Percentiles rank a stretch among this genome's conserved stretches.
These are phyloP conservation scores for Lycocerus yunnanus DNA, from an alignment of 2,888 invertebrate species.

Conservation along the genomic window DNA sequence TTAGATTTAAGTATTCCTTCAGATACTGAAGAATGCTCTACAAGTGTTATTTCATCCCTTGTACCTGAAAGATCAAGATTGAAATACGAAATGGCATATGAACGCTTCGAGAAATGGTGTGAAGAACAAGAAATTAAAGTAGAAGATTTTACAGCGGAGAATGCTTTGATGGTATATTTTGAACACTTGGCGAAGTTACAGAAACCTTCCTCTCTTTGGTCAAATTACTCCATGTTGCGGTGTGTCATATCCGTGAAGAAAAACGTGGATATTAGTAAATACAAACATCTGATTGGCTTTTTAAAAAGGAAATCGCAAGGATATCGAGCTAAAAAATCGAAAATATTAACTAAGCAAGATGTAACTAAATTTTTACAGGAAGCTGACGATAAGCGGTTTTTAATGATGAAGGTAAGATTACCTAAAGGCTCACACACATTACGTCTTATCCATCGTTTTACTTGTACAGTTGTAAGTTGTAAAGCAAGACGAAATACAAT, in stretches of 20 bases:
- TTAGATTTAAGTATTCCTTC: background rate
- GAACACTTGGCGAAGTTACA: background rate
- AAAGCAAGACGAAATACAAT: too few species aligned
- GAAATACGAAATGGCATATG: background rate
- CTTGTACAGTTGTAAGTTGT: too few species aligned
- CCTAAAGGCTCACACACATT: too few species aligned
- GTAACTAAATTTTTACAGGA: background rate
- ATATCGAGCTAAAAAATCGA: background rate
- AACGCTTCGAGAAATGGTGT: background rate
- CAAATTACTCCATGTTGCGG: background rate
- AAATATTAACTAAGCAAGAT: background rate
- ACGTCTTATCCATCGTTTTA: too few species aligned
- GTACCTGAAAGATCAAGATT: background rate
- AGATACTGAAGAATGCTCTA: background rate
- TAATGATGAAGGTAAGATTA: background rate
- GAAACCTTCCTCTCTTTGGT: background rate
- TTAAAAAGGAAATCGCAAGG: background rate
- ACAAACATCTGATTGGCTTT: background rate
- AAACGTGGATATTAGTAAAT: background rate
- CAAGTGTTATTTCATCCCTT: background rate
- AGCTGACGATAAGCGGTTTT: background rate
- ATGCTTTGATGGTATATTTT: background rate
- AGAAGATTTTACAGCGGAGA: background rate
- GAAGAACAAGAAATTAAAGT: background rate
- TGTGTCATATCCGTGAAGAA: background rate